A percentile compares a stretch with the other conserved stretches of the same genome.
Conservation (phyloP, 1,140 invertebrate genomes). For the Calosoma granatense region DNA sequence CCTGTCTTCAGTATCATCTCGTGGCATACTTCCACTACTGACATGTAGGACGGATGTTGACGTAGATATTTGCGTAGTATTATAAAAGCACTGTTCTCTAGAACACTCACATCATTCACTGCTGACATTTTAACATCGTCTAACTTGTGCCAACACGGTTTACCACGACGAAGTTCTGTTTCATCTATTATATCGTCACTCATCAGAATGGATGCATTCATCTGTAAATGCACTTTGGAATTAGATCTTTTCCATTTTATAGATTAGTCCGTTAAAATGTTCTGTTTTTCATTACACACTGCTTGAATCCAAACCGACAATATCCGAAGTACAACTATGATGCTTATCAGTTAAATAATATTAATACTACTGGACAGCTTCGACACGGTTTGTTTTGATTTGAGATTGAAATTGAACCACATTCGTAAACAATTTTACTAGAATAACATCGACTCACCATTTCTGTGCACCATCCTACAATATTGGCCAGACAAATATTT, state of each 20-base stretch:
- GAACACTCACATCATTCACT: conserved; percentile 77
- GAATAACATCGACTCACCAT: conserved; percentile 72
- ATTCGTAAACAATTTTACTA: no score
- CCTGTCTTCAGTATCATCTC: conserved; percentile 73
- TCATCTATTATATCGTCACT: conserved; percentile 89
- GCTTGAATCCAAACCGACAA: no score
- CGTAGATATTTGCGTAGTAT: conserved; percentile 71
- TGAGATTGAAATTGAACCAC: no score
- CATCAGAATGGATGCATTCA: conserved; percentile 79
- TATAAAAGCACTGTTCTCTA: conserved; percentile 71
- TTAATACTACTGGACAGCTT: no score
- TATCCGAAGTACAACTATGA: no score
- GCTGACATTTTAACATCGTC: conserved; percentile 71
- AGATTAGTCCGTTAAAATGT: no score
- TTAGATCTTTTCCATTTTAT: conserved; percentile 12
- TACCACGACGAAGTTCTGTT: conserved; percentile 67
- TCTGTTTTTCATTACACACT: no score
- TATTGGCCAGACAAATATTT: conserved; percentile 65
- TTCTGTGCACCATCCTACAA: conserved; percentile 92
- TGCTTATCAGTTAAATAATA: no score
- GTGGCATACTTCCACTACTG: conserved; percentile 77
- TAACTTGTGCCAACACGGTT: conserved; percentile 80
- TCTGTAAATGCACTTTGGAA: conserved; percentile 39
- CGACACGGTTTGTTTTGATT: no score
- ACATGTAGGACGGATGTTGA: conserved; percentile 64